A percentile compares a stretch with the other conserved stretches of the same genome.
phyloP scores from a whole-genome alignment of 2,113 vertebrate genomes.

The Nematolebias whitei region DNA sequence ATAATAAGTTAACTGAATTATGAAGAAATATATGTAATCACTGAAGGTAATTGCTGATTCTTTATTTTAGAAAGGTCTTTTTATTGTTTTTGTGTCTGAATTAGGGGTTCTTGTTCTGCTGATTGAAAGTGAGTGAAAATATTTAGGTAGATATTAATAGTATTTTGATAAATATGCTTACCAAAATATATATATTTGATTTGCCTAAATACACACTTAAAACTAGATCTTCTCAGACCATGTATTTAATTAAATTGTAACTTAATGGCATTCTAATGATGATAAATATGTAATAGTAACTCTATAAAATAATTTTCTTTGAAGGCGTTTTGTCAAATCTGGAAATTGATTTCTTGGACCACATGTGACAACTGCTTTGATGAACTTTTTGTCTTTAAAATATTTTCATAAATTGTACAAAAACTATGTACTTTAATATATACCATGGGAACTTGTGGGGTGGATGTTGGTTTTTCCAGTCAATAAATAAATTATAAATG shows the following conservation, averaged over 20 bases:
- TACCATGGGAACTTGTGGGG: conserved; percentile 25
- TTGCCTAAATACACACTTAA: conserved; percentile 18
- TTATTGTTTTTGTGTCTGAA: conserved; percentile 29
- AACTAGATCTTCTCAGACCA: conserved; percentile 10
- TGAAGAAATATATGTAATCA: conserved; percentile 43
- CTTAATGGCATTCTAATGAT: conserved; percentile 6
- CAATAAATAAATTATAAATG: conserved; percentile 1
- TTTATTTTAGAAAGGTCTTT: conserved; percentile 48
- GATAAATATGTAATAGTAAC: not conserved
- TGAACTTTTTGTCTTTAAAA: not conserved
- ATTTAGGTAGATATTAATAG: conserved; percentile 62
- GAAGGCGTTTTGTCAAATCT: not conserved
- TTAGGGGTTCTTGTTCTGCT: conserved; percentile 41
- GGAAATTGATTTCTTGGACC: conserved; percentile 12
- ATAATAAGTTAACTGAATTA: conserved; percentile 22
- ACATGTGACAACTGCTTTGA: conserved; percentile 48
- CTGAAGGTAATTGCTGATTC: conserved; percentile 44
- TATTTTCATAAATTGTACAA: conserved; percentile 17
- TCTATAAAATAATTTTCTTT: not conserved
- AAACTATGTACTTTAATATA: conserved; percentile 62
- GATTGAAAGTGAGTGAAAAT: conserved; percentile 56
- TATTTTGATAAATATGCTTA: conserved; percentile 37
- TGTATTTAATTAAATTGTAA: conserved; percentile 10
- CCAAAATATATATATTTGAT: conserved; percentile 28
- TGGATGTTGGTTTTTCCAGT: conserved; percentile 41